A percentile compares a stretch with the other conserved stretches of the same genome.
phyloP scores from a whole-genome alignment of 2,797 vertebrate species.

The Vipera latastei region DNA sequence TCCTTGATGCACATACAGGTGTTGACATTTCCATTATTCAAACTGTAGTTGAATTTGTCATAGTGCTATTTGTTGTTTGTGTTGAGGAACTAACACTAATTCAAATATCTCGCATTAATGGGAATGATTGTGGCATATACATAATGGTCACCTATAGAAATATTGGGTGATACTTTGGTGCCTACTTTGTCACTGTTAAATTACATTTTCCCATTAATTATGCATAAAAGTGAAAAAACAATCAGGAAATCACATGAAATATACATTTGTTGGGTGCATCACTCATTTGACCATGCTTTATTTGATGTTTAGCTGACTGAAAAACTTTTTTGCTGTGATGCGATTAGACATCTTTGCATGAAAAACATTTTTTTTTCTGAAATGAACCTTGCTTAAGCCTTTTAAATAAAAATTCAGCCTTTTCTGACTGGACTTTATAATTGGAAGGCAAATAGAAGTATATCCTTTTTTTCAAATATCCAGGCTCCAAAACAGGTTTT shows the following conservation, averaged over 20 bases:
- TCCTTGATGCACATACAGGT: neutral
- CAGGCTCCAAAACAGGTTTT: slow-evolving; percentile 17
- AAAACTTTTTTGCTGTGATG: neutral
- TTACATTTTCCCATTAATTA: neutral
- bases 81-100: too few relatives aligned
- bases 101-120: neutral
- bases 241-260: neutral
- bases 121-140: neutral
- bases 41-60: neutral
- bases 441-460: slow-evolving; percentile 42
- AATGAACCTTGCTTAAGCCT: slow-evolving; percentile 54
- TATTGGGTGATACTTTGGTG: neutral
- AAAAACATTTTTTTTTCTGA: neutral
- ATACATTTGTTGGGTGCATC: too few relatives aligned
- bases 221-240: neutral
- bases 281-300: neutral
- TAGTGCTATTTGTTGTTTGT: neutral
- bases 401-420: slow-evolving; percentile 29
- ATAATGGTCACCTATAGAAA: neutral
- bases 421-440: slow-evolving; percentile 35
- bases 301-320: neutral
- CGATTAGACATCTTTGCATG: neutral
- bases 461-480: slow-evolving; percentile 27
- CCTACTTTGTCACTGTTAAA: neutral
- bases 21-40: neutral